Evolutionary conservation across 2,797 vertebrate genomes (phyloP).

Genomic region (Spheniscus humboldti): DNA sequence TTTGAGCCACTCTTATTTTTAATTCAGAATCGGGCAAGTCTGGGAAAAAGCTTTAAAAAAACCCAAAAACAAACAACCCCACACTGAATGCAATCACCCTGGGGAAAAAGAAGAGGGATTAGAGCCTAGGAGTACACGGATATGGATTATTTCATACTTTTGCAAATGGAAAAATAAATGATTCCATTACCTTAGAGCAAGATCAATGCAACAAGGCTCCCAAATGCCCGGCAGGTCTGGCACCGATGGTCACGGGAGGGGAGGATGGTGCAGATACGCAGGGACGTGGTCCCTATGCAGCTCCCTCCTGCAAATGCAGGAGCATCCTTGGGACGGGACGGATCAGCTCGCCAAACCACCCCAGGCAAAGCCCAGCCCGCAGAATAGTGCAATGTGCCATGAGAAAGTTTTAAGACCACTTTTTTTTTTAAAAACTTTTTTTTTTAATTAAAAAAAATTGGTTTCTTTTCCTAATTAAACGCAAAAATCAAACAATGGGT

Average conservation of each 20-base stretch:
- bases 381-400: accelerated
- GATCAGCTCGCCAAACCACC: neutral
- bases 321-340: neutral
- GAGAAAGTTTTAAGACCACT: neutral
- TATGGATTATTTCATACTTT: conserved; percentile 4
- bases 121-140: neutral
- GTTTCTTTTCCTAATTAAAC: neutral
- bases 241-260: accelerated
- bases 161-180: conserved; percentile 8
- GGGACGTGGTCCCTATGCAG: accelerated
- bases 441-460: neutral
- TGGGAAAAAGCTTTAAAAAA: neutral
- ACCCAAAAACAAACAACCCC: neutral
- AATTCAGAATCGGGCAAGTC: neutral
- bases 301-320: neutral
- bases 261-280: neutral
- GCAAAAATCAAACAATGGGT: conserved; percentile 10
- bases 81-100: neutral
- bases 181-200: neutral
- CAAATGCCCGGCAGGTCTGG: accelerated
- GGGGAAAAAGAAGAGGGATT: neutral
- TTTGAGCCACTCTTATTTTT: neutral
- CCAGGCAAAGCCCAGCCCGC: neutral
- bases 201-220: neutral
- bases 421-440: neutral